A percentile compares a stretch with the other conserved stretches of the same genome.
phyloP scores from a whole-genome alignment of 2,797 vertebrate species.

The Cottoperca gobio region DNA sequence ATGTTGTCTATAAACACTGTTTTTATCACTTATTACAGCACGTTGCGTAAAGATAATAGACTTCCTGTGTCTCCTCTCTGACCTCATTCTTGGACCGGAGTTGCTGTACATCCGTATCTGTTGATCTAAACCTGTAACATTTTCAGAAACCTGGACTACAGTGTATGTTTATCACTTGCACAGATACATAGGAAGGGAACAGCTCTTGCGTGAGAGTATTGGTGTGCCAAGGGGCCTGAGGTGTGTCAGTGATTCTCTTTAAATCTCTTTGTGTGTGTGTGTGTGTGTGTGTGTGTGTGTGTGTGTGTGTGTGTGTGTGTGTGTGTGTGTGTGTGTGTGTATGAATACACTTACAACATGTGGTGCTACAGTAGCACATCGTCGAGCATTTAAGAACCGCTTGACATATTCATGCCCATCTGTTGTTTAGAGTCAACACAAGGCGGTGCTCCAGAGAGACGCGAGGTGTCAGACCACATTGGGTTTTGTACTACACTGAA shows the following conservation, averaged over 20 bases:
- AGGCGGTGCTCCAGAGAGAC: slow-evolving; percentile 65
- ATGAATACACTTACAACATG: slow-evolving; percentile 19
- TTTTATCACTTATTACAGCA: neutral
- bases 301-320: neutral
- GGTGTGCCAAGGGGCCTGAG: neutral
- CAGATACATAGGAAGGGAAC: neutral
- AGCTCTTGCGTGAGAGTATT: neutral
- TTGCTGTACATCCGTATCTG: neutral
- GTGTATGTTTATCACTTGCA: neutral
- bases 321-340: slow-evolving; percentile 3
- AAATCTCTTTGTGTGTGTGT: neutral
- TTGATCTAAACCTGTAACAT: neutral
- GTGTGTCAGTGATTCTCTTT: neutral
- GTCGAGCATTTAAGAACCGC: slow-evolving; percentile 61
- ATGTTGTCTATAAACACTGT: too few relatives aligned
- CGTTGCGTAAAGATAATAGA: neutral
- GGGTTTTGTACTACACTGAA: slow-evolving; percentile 56
- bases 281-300: neutral
- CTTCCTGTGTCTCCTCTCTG: neutral
- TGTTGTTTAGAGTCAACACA: slow-evolving; percentile 80
- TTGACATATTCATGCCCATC: slow-evolving; percentile 83
- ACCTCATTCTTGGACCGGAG: neutral
- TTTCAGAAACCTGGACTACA: neutral
- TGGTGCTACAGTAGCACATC: slow-evolving; percentile 38
- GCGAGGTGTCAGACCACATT: slow-evolving; percentile 61